A percentile compares a stretch with the other conserved stretches of the same genome.
Conservation (phyloP, 2,113 vertebrate genomes). For the Ivindomyrus marchei region DNA sequence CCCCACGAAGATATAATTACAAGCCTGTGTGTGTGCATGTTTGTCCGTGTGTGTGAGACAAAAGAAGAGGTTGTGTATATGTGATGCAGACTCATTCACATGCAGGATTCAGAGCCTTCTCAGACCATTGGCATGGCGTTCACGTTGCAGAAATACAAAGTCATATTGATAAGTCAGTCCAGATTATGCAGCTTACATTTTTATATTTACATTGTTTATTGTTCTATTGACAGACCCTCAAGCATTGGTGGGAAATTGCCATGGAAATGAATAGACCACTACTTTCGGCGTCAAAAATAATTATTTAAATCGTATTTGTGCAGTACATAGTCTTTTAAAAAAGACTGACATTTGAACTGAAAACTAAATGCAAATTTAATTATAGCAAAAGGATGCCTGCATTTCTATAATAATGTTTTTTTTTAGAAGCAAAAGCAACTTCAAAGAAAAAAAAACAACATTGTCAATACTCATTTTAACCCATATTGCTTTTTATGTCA, state of each 20-base stretch:
- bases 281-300: not conserved
- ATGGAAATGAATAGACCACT: not conserved
- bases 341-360: constrained; percentile 13
- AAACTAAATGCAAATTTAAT: constrained; percentile 4
- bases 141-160: not conserved
- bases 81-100: not conserved
- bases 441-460: not conserved
- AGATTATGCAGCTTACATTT: not conserved
- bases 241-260: not conserved
- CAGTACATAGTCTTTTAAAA: not conserved
- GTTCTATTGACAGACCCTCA: not conserved
- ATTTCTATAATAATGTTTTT: not conserved
- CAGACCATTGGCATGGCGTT: not conserved
- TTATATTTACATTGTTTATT: constrained; percentile 1
- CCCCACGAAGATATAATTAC: not conserved
- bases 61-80: not conserved
- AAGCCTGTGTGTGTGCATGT: not conserved
- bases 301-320: not conserved
- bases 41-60: not conserved
- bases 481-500: constrained; percentile 4
- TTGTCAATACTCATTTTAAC: constrained; percentile 10
- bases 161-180: not conserved
- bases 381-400: not conserved
- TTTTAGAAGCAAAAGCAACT: constrained; percentile 9
- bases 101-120: not conserved